Percentiles rank a stretch among this genome's conserved stretches.
These are phyloP conservation scores for Sterna hirundo DNA, from an alignment of 2,113 vertebrate species.

Conservation along the genomic window DNA sequence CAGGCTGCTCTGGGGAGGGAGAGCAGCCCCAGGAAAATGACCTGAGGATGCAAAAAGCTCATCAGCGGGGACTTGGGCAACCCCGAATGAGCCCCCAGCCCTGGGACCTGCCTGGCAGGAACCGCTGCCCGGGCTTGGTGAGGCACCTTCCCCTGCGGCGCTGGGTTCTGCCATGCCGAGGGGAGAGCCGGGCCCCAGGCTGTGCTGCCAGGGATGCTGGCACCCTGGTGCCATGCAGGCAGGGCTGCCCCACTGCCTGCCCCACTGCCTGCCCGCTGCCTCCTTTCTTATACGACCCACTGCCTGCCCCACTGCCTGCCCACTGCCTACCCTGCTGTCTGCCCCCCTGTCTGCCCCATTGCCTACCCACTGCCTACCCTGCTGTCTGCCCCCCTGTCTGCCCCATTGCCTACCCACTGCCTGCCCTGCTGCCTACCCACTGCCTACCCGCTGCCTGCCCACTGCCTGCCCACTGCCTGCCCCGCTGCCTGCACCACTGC, in stretches of 20 bases:
- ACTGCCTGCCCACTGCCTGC: background rate
- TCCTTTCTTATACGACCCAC: no score
- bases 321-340: no score
- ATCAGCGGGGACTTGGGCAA: accelerated
- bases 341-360: background rate
- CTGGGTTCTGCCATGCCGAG: accelerated
- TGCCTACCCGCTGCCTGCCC: no score
- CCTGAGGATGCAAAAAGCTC: background rate
- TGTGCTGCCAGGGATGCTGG: background rate
- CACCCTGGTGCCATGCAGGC: background rate
- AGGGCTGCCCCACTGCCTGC: background rate
- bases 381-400: no score
- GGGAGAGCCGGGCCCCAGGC: background rate
- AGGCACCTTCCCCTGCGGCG: background rate
- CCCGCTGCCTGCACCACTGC: background rate
- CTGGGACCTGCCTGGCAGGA: background rate
- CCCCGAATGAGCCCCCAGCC: background rate
- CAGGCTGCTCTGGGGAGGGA: background rate
- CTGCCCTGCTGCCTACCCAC: background rate
- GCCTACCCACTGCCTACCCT: background rate
- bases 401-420: background rate
- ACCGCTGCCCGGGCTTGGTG: accelerated
- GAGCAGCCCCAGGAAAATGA: background rate
- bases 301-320: background rate
- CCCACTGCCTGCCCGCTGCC: background rate